Base-by-base conservation (phyloP, 2,113 vertebrate species). In the Spea bombifrons region DNA sequence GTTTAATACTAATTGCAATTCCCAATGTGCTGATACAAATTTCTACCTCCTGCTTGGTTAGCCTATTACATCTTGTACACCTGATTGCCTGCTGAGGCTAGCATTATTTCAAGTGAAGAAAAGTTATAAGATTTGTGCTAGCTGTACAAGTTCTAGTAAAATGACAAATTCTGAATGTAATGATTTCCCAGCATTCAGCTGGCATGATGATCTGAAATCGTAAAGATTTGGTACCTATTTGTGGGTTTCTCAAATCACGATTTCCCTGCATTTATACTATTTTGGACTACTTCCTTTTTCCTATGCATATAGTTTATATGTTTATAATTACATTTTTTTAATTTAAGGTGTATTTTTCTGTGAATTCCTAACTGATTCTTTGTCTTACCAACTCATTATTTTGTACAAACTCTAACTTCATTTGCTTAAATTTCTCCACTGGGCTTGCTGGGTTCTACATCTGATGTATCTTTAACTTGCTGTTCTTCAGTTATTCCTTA, bases 141-240 rank as follows among this genome's bases (percentile, higher is more conserved):
- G 74, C 74, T 46, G 15, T 61, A 74, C 64, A 57, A 74, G 66
- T 66, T n/a, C 64, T 43, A 57, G 47, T 75, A 75, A 66, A 75
- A 67, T 75, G 74, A 75, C 74, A 63, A 75, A 63, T 75, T 75
- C 74, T 66, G 63, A 75, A 43, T 64, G 46, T 55, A 75, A 67
- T 75, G 63, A 75, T 67, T 67, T 67, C 74, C 67, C 15, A 46
- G 49, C 45, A 61, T 76, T 49, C 44, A 57, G 66, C 45, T 59
- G 50, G 53, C 66, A 76, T 68, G 50, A 68, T 63, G 65, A 57
- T 71, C 15, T 59, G 52, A 47, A 67, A 68, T 76, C 68, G 49
- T 10, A 48, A 46, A 64, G 59, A 57, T 71, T 78, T 64, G 43
- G 71, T 63, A 30, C 63, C 65, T 64, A 65, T 44, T 30, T 30